These are phyloP conservation scores for Deilephila elpenor DNA, from an alignment of 2,888 invertebrate species.

Conservation along the genomic window DNA sequence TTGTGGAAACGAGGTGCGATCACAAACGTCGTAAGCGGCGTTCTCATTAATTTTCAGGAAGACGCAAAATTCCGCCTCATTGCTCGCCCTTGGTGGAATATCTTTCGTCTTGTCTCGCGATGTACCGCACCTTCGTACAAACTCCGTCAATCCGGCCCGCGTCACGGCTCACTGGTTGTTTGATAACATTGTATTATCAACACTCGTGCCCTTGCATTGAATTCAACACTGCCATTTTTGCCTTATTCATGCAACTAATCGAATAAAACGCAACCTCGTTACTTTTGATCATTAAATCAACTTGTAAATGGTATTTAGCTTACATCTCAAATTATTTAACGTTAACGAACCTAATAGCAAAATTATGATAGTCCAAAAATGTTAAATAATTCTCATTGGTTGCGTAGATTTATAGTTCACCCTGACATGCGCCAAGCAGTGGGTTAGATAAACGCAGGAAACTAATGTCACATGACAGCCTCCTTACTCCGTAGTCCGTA, in stretches of 20 bases:
- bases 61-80: conserved; percentile 75
- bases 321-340: background rate
- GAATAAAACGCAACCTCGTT: conserved; percentile 3
- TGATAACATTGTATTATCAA: conserved; percentile 36
- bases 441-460: too few species aligned
- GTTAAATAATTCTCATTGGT: too few species aligned
- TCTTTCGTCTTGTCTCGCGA: conserved; percentile 66
- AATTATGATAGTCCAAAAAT: too few species aligned
- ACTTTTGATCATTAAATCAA: background rate
- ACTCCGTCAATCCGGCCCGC: background rate
- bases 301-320: background rate
- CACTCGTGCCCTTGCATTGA: conserved; percentile 14
- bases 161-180: conserved; percentile 38
- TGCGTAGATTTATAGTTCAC: too few species aligned
- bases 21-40: conserved; percentile 76
- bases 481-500: too few species aligned
- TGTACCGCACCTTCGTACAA: conserved; percentile 47
- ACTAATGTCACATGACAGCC: too few species aligned
- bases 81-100: conserved; percentile 70
- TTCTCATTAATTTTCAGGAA: conserved; percentile 83
- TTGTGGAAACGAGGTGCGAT: conserved; percentile 74
- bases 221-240: conserved; percentile 32
- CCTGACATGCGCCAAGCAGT: too few species aligned
- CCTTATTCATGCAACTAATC: conserved; percentile 5
- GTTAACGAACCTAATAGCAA: too few species aligned